A percentile compares a stretch with the other conserved stretches of the same genome.
phyloP scores from a whole-genome alignment of 2,113 vertebrate species.

The Toxotes chatareus region DNA sequence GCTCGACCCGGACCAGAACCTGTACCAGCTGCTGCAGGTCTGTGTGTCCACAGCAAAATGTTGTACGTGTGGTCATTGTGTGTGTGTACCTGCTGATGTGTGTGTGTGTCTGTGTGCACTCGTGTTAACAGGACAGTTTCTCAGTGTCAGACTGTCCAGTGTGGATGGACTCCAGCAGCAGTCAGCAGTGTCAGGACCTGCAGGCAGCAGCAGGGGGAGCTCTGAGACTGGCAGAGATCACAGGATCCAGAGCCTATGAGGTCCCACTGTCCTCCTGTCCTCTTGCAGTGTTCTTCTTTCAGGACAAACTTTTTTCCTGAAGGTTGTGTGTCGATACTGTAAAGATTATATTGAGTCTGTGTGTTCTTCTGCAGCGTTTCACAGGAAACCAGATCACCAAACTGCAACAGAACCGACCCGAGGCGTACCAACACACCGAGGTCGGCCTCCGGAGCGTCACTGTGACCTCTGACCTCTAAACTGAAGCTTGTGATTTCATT shows the following conservation, averaged over 20 bases:
- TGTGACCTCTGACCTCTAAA: constrained; percentile 9
- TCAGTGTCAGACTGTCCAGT: constrained; percentile 87
- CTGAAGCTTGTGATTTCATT: background rate
- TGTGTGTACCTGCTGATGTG: background rate
- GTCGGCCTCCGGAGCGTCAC: constrained; percentile 71
- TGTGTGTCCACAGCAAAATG: background rate
- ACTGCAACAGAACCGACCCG: constrained; percentile 84
- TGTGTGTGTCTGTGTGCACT: constrained; percentile 27
- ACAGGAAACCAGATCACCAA: constrained; percentile 98
- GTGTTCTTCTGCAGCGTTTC: constrained; percentile 87
- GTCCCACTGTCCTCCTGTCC: constrained; percentile 68
- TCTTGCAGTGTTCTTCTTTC: too few species aligned
- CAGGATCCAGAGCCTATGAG: constrained; percentile 95
- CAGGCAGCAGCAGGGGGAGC: constrained; percentile 89
- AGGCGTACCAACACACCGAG: constrained; percentile 88
- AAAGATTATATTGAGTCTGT: background rate
- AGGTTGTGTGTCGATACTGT: too few species aligned
- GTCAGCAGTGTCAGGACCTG: constrained; percentile 86
- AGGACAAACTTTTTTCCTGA: too few species aligned
- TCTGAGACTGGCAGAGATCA: constrained; percentile 86
- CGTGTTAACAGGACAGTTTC: constrained; percentile 86
- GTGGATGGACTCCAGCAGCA: constrained; percentile 98
- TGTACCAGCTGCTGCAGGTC: constrained; percentile 89
- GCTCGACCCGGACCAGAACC: constrained; percentile 76
- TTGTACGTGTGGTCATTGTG: background rate